These are phyloP conservation scores for Procavia capensis DNA, from an alignment of 2,113 vertebrate species.

Conservation along the genomic window DNA sequence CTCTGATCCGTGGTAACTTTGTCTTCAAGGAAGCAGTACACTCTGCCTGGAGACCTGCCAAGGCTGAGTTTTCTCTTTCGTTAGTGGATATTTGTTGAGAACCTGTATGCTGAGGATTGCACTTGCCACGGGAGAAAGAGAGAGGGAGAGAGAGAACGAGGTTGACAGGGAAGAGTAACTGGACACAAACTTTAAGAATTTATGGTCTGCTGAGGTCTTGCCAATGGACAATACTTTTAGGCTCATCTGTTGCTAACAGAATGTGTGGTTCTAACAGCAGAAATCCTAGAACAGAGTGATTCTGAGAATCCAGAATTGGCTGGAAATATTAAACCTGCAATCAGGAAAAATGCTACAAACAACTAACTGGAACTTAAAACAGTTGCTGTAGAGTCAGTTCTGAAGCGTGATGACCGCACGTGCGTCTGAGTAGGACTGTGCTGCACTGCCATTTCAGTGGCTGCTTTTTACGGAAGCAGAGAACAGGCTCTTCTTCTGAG, in stretches of 20 bases:
- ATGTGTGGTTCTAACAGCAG: conserved; percentile 39
- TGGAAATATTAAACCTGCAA: not conserved
- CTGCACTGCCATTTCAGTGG: not conserved
- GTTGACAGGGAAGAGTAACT: not conserved
- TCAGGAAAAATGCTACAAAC: not conserved
- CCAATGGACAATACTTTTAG: not conserved
- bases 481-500: not conserved
- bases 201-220: not conserved
- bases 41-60: not conserved
- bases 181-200: not conserved
- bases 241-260: conserved; percentile 40
- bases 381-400: not conserved
- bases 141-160: not conserved
- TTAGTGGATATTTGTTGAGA: not conserved
- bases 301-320: conserved; percentile 21
- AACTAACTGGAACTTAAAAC: not conserved
- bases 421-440: not conserved
- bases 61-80: not conserved
- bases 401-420: not conserved
- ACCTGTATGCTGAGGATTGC: not conserved
- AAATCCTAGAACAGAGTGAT: conserved; percentile 52
- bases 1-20: not conserved
- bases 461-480: not conserved
- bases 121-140: too few species aligned
- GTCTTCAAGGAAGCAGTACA: not conserved